These are phyloP conservation scores for Aldabrachelys gigantea DNA, from an alignment of 2,113 vertebrate species.

Conservation along the genomic window DNA sequence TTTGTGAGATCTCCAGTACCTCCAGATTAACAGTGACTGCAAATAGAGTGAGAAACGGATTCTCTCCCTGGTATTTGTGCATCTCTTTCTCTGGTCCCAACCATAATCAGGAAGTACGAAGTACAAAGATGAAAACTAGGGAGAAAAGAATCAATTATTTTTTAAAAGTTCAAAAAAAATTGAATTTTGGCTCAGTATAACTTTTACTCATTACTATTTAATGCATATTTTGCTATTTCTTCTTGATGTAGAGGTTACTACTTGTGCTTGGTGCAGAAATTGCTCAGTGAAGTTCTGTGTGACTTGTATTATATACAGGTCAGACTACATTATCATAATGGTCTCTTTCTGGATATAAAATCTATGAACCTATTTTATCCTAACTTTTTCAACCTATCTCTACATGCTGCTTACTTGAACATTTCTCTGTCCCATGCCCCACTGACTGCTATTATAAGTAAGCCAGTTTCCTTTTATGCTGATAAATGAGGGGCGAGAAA, in stretches of 20 bases:
- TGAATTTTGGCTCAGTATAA: background rate
- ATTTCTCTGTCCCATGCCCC: background rate
- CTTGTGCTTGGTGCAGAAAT: background rate
- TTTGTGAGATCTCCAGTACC: background rate
- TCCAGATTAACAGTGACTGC: background rate
- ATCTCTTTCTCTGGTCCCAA: background rate
- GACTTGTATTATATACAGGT: background rate
- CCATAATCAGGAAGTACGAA: background rate
- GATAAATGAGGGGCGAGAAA: background rate
- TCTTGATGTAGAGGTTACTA: background rate
- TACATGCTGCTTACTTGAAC: background rate
- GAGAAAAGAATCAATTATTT: background rate
- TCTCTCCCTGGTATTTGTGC: background rate
- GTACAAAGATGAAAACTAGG: background rate
- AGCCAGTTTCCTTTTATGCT: background rate
- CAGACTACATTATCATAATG: background rate
- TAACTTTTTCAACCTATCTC: background rate
- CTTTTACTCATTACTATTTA: background rate
- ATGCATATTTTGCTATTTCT: background rate
- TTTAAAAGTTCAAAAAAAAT: background rate
- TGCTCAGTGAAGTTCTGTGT: background rate
- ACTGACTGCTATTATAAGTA: accelerated
- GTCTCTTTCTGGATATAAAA: background rate
- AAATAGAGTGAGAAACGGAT: background rate
- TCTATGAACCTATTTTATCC: background rate